Base-by-base conservation (phyloP, 2,797 vertebrate genomes). In the Chelon auratus region DNA sequence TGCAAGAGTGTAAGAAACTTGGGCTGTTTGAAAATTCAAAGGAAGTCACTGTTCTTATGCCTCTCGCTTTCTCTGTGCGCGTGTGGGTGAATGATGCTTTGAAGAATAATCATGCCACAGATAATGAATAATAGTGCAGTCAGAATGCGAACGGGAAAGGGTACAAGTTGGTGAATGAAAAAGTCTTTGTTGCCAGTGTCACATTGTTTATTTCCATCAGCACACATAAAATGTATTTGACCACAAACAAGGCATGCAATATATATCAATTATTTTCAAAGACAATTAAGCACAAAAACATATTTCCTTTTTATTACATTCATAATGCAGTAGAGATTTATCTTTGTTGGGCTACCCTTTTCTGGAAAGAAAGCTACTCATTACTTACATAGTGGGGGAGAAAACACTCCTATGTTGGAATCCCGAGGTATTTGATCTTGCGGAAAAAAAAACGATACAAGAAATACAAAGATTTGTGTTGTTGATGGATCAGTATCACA, bases 131-230 rank as follows among this genome's bases (percentile, higher is more conserved):
- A 47, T 48, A 10, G 22, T 36, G 48, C 3, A 57, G 43, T 15
- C 0, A 56, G 33, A 17, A 63, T 33, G 17, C 1, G 39, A 30
- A 20, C 1, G 51, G 22, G 43, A 17, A 37, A 62, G 36, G 50
- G 3, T 36, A 30, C 1, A n/a, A 6, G 4, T 56, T 20, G 43
- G 52, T 42, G 47, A 72, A 68, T 40, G 33, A 67, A 62, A 14
- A 4, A 42, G 10, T 0, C n/a, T 62, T 62, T 62, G 1, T 66
- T 72, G 63, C 0, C 5, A 65, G 9, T 55, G 22, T 45, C 5
- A 42, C 9, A 42, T 48, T 71, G 6, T 87, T 88, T 83, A 89
- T 82, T 88, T 64, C 1, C 18, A 53, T 42, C 37, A 69, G 1
- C 15, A 50, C n/a, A 66, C 17, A 66, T 50, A 51, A 40, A 68